Evolutionary conservation across 2,113 vertebrate genomes (phyloP).

Genomic region (Odobenus rosmarus): DNA sequence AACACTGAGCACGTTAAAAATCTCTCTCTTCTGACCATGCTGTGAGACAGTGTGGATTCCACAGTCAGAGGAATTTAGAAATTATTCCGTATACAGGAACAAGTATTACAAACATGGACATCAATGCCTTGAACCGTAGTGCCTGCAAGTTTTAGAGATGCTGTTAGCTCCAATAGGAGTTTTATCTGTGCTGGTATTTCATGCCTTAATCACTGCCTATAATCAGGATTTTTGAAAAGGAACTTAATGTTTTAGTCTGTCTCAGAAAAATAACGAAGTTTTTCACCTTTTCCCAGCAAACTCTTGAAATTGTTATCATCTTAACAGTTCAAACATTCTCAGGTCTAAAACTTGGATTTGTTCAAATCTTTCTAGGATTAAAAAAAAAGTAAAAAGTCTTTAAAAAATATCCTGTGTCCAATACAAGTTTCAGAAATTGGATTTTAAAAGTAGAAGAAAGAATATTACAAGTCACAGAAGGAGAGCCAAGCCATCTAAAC

Average conservation of each 20-base stretch:
- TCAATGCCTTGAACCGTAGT: not conserved
- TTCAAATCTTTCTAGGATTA: not conserved
- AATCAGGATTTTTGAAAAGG: not conserved
- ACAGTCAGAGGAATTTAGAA: not conserved
- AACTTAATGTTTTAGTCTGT: not conserved
- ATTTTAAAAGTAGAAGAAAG: slow-evolving; percentile 15
- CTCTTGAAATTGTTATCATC: not conserved
- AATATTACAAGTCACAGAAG: not conserved
- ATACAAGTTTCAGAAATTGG: not conserved
- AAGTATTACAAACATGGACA: not conserved
- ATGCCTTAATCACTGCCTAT: not conserved
- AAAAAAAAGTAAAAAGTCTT: not conserved
- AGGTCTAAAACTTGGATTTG: not conserved
- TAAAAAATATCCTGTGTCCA: not conserved
- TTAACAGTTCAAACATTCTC: not conserved
- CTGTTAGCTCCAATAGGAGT: not conserved
- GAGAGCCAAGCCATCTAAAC: not conserved
- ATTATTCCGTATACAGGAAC: not conserved
- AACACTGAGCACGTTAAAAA: not conserved
- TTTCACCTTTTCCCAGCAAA: not conserved
- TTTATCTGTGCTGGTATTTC: not conserved
- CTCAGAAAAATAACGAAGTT: slow-evolving; percentile 5
- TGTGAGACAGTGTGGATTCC: not conserved
- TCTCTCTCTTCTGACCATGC: not conserved
- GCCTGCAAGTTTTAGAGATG: not conserved